phyloP scores from a whole-genome alignment of 2,797 vertebrate genomes.

The Aselliscus stoliczkanus region DNA sequence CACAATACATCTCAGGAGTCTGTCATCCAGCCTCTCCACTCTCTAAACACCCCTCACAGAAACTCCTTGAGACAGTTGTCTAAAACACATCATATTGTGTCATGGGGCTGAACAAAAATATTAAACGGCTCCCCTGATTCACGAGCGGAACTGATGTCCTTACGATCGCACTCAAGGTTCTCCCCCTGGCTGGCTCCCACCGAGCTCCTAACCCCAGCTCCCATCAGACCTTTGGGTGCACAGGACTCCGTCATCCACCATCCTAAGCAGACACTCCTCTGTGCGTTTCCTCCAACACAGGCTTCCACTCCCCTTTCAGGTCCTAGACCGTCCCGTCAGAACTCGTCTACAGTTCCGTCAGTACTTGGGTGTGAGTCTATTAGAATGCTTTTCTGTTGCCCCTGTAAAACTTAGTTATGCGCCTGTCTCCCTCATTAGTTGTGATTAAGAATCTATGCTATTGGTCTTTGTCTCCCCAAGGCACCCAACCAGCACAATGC shows the following conservation, averaged over 20 bases:
- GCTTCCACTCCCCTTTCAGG: not conserved
- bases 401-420: not conserved
- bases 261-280: not conserved
- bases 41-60: not conserved
- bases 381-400: not conserved
- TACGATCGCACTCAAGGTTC: no score
- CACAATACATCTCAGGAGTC: not conserved
- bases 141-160: not conserved
- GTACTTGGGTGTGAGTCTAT: not conserved
- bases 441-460: not conserved
- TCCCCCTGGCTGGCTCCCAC: not conserved
- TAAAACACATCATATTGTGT: not conserved
- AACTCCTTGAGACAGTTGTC: not conserved
- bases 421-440: not conserved
- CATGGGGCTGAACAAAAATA: not conserved
- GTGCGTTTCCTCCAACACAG: not conserved
- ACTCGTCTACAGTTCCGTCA: not conserved
- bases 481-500: not conserved
- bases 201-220: not conserved
- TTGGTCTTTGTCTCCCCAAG: not conserved
- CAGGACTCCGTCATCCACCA: not conserved
- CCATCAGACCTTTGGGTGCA: not conserved
- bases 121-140: not conserved
- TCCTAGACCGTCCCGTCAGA: not conserved
- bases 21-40: not conserved